Base-by-base conservation (phyloP, 2,113 vertebrate genomes). In the Macrotus californicus region DNA sequence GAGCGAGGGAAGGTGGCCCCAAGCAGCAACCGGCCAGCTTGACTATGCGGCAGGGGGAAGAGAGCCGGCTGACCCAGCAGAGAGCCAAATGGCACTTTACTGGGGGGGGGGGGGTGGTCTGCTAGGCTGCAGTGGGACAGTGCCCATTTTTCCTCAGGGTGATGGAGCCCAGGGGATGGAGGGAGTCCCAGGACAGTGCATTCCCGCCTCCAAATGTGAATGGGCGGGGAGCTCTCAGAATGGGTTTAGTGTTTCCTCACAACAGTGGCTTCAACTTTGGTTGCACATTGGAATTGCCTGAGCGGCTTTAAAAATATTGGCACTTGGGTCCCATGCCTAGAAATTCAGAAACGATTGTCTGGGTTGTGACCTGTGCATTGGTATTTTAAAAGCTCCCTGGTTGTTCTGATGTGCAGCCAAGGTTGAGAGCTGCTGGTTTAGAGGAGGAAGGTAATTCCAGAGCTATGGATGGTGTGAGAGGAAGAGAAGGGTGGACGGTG, bases 171-270 rank as follows among this genome's bases (percentile, higher is more conserved):
- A 5, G n/a, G 54, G 18, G 7, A 69, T 18, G 4, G 1, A 41
- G 15, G 34, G 59, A 24, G 56, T 15, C 26, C 22, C 0, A 4
- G 36, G 12, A 77, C 29, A n/a, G 36, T 2, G 7, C 36, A 46
- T 87, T 67, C 36, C 66, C 36, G 7, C 0, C 10, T 12, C 46
- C 29, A 6, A 31, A 22, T 0, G 12, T 7, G 6, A 22, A 6
- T 8, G 31, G 34, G 10, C 52, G 15, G 34, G 22, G 34, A 10
- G 4, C 22, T 91, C 1, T 15, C 18, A 22, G 22, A 76, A 39
- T 1, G 12, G 13, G 14, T 29, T 66, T 29, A 11, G 29, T 0
- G 0, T 19, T 43, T 29, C 64, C 46, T 6, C 36, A 48, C 43
- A n/a, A 18, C 13, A 34, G 18, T 14, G 67, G 26, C n/a, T 48